Base-by-base conservation (phyloP, 2,113 vertebrate species). In the Megalops atlanticus region DNA sequence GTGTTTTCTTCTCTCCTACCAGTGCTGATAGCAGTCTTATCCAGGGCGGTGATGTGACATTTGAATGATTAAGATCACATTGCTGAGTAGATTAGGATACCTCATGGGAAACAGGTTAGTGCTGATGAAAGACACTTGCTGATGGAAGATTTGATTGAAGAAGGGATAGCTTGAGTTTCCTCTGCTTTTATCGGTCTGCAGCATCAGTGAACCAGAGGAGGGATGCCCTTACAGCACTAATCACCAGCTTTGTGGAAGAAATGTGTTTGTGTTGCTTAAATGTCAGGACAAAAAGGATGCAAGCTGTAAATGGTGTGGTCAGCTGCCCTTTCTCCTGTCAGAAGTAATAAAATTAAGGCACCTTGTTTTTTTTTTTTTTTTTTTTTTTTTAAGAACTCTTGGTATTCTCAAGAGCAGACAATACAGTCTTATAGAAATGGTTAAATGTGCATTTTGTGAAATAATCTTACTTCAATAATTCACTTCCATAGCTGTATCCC, bases 71-170 rank as follows among this genome's bases (percentile, higher is more conserved):
- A 89, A 40, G 79, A 83, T 86, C 76, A 82, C 80, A 76, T 89
- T 91, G 81, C 75, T 75, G 83, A 82, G 81, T 87, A 82, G 85
- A 84, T 91, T 82, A 82, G 86, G 52, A 82, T 81, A 84, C 86
- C 74, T 87, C 79, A 86, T 80, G 31, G 87, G 70, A 84, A 35
- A 84, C 36, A 31, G 74, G 84, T 77, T 85, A 86, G 77, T 75
- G 35, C 5, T 76, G 81, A 78, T 79, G 68, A 82, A 89, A 82
- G 84, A 72, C 36, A 80, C 54, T n/a, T 2, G 41, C 83, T 84
- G 86, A 83, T 83, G 76, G 79, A 39, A 79, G 18, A 10, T 89
- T 82, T 83, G 7, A 82, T 79, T 80, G 70, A 77, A 85, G 81
- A 87, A 82, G 21, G 68, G 43, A 38, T 47, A 84, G 70, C 27